Evolutionary conservation across 2,888 invertebrate genomes (phyloP), one percentile per base, ranked within the genome.

Genomic region (Acleris emargana): DNA sequence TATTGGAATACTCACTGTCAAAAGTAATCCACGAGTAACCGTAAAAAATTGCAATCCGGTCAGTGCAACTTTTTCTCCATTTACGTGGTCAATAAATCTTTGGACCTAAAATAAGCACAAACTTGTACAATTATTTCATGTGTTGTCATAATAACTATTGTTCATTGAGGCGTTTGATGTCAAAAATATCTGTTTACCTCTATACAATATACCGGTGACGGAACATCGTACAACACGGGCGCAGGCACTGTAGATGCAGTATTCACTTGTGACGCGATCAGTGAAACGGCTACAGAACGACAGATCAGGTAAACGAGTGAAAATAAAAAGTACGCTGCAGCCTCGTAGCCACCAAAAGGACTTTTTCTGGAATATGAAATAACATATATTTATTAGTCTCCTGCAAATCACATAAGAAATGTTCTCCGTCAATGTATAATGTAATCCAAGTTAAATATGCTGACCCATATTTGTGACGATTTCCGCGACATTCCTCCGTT

Each of bases 281-380:
- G 78, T 0, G 95, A 95, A 0, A 95, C 95, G 0, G 94, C 93
- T 0, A 94, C 83, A 0, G 95, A 94, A 58, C 95, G 88, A 6
- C 91, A 83, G 54, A 95, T 87, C 28, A 96, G 82, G 75, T 94
- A 95, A 13, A 94, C 93, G 68, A 96, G 93, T 0, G 96, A 96
- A 76, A 93, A 95, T 55, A 94, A 86, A 72, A 95, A 95, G 79
- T 96, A 96, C 2, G 93, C 73, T 0, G 93, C 93, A 58, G 94
- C 93, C 71, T 94, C 89, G 64, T 93, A 84, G 3, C 94, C 93
- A 16, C 89, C 91, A 47, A 94, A 86, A 28, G 89, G 83, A 38
- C 90, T 89, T 1, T 75, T 70, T 49, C 87, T 87, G 71, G 3
- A 68, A 54, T 25, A 47, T 20, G 50, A 28, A 53, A 17, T 32